Conservation (phyloP, 2,113 vertebrate species). For the Xiphophorus maculatus region DNA sequence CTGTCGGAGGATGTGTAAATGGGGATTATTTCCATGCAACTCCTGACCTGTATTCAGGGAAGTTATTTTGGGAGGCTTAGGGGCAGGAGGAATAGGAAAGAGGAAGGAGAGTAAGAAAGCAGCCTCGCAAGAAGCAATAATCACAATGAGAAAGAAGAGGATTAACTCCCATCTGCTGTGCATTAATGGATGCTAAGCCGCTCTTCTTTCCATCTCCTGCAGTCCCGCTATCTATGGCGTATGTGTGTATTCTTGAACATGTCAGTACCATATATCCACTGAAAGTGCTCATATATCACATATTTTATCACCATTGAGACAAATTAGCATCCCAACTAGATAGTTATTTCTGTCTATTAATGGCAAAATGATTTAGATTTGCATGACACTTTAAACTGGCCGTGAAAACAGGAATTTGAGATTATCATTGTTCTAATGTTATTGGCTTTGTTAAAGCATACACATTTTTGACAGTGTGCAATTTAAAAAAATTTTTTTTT, state of each 20-base stretch:
- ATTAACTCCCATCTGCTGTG: slow-evolving; percentile 71
- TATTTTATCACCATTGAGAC: slow-evolving; percentile 21
- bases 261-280: slow-evolving; percentile 22
- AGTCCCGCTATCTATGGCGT: slow-evolving; percentile 4
- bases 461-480: no score
- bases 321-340: not conserved
- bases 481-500: no score
- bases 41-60: slow-evolving; percentile 71
- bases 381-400: not conserved
- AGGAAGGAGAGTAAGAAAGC: slow-evolving; percentile 33
- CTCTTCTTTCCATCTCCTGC: slow-evolving; percentile 37
- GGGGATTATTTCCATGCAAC: slow-evolving; percentile 44
- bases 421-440: not conserved
- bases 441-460: no score
- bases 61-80: slow-evolving; percentile 65
- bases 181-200: slow-evolving; percentile 67
- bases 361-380: slow-evolving; percentile 1
- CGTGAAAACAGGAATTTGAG: not conserved
- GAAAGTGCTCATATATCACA: slow-evolving; percentile 4
- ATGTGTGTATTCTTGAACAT: slow-evolving; percentile 2
- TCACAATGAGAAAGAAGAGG: slow-evolving; percentile 68
- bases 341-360: not conserved
- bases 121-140: slow-evolving; percentile 57
- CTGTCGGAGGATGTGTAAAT: slow-evolving; percentile 58
- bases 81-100: slow-evolving; percentile 15